These are phyloP conservation scores for Apteryx mantelli DNA, from an alignment of 2,113 vertebrate species.

Conservation along the genomic window DNA sequence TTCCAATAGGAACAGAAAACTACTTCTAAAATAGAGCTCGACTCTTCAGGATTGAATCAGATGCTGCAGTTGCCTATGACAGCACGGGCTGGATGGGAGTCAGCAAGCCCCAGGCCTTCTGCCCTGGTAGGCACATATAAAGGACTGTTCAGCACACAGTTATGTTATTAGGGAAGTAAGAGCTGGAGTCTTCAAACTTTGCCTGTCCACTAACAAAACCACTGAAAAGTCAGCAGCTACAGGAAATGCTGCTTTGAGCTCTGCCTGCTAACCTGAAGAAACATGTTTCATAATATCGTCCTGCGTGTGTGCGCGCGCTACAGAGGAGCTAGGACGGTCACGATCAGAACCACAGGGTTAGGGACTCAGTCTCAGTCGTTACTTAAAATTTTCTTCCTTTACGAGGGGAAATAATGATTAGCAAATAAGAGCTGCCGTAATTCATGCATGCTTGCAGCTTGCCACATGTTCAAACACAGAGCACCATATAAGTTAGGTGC, in stretches of 20 bases:
- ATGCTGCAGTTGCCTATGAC: neutral
- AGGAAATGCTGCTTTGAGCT: neutral
- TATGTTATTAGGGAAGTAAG: neutral
- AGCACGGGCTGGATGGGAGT: neutral
- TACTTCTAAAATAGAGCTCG: neutral
- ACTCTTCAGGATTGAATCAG: neutral
- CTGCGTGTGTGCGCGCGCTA: rapidly evolving
- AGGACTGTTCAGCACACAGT: neutral
- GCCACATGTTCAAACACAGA: neutral
- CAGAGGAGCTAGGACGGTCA: neutral
- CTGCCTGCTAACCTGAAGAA: neutral
- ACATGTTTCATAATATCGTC: rapidly evolving
- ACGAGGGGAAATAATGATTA: neutral
- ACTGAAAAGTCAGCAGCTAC: neutral
- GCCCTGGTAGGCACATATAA: neutral
- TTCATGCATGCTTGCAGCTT: neutral
- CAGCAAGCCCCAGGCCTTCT: neutral
- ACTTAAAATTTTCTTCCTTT: neutral
- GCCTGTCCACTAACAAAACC: neutral
- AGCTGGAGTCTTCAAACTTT: neutral
- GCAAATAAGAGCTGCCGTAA: neutral
- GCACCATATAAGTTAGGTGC: neutral
- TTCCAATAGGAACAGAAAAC: neutral
- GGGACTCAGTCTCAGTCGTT: neutral
- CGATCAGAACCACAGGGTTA: neutral